Evolutionary conservation across 2,888 invertebrate species (phyloP), one percentile per base, ranked within the genome.

Genomic region (Hyposoter dolosus): DNA sequence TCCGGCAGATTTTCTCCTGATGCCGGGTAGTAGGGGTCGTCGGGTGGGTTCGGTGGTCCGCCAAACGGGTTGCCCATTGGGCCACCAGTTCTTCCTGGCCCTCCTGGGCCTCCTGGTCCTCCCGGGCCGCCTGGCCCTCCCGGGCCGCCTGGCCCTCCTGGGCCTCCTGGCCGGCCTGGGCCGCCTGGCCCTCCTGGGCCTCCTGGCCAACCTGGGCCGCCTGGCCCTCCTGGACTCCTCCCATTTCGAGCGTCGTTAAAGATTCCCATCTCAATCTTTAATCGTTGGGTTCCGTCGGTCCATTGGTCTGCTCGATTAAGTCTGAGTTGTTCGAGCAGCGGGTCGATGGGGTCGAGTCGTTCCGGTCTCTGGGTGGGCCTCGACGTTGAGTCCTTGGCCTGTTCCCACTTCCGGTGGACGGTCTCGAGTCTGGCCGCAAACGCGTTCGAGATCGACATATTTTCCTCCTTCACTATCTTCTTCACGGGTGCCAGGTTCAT

Each of bases 261-360:
- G 19, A 74, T 74, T 43, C 74, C 74, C 28, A 43, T 74, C 10
- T 43, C 35, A 35, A 28, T 60, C 15, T 28, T 74, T 19, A 60
- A 15, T 23, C 60, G 23, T 9, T 74, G 9, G 17, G 23, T 74
- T 9, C 28, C 60, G 23, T 74, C 74, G 19, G 60, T 60, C 74
- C 74, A 45, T 23, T 43, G 60, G 19, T 43, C 9, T 9, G 60
- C 74, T 60, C 60, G 60, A 19, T 28, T 9, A 0, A 15, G 40
- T 28, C 74, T 60, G 12, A 74, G 60, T 1, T 60, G 60, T 35
- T 74, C 43, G 23, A 60, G 28, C 15, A 1, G 74, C 4, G 19
- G 74, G 53, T 43, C 7, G 35, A 74, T 28, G 15, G 12, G 7
- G 9, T 74, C 43, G 60, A 28, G 12, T 28, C 19, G 60, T 43